Base-by-base conservation (phyloP, 2,888 invertebrate genomes). In the Geophilus truncorum region DNA sequence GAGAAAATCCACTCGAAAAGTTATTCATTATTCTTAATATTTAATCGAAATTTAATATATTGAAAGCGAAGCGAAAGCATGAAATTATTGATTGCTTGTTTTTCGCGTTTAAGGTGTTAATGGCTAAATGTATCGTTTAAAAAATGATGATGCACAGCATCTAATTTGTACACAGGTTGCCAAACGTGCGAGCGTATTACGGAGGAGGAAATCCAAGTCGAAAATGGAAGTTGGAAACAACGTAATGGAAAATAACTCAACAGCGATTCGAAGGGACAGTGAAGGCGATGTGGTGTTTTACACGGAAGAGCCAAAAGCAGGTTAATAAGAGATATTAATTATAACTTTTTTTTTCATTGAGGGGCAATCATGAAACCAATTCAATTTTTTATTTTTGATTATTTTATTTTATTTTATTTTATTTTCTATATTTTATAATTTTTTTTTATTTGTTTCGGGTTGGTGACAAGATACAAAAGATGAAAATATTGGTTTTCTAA, bases 101-200 rank as follows among this genome's bases (percentile, higher is more conserved):
- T 75, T 75, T 23, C 6, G 7, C 1, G 25, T n/a, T 57, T 6
- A 6, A 6, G 23, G 6, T 10, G 57, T 57, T 57, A 75, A 30
- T 4, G 21, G 1, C 6, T 6, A 6, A 32, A n/a, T 15, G 4
- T 7, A 75, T 18, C 25, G 9, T 75, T 18, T 23, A 75, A 23
- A 25, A 32, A 15, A n/a, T 32, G 32, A n/a, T 75, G 4, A 32
- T 18, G 76, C 30, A n/a, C 10, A 57, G 23, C 25, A 9, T 75
- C 7, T n/a, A 32, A 32, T 32, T 32, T 75, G 32, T 4, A 21
- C 36, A 23, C 91, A 92, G 91, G 92, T 92, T 85, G 92, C 92
- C 82, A 92, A 92, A 86, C 91, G 92, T 85, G 92, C 92, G 83
- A 92, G 92, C 84, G 91, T 92, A 83, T 89, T 92, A 84, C 92